Evolutionary conservation across 35 echinoderm and acorn worm genomes (phyloP).

Genomic region (Patiria miniata): DNA sequence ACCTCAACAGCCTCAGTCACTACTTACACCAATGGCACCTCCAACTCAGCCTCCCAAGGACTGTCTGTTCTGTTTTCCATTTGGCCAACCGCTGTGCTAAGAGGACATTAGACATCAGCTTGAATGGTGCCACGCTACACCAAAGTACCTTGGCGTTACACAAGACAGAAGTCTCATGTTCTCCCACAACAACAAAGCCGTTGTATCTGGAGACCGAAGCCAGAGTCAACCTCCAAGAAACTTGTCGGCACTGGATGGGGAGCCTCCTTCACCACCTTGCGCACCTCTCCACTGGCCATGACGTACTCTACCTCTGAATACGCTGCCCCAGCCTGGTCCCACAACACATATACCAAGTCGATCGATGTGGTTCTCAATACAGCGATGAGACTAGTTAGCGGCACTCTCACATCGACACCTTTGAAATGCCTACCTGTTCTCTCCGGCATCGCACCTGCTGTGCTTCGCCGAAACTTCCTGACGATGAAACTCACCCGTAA

Average conservation of each 20-base stretch:
- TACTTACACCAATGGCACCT: not conserved
- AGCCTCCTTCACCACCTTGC: not conserved
- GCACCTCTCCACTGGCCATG: too few species aligned
- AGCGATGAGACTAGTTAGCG: not conserved
- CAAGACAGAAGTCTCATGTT: not conserved
- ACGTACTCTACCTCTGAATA: conserved; percentile 14
- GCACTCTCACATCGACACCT: not conserved
- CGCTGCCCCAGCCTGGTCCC: conserved; percentile 1
- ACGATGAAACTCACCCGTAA: not conserved
- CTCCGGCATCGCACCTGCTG: not conserved
- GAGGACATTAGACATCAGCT: not conserved
- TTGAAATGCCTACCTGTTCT: not conserved
- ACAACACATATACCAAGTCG: not conserved
- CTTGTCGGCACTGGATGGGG: conserved; percentile 19
- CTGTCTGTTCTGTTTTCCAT: not conserved
- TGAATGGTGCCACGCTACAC: not conserved
- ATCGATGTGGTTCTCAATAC: not conserved
- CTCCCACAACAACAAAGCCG: not conserved
- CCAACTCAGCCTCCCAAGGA: not conserved
- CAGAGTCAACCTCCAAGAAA: not conserved
- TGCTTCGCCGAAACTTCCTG: not conserved
- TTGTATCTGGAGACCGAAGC: not conserved
- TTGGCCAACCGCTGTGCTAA: not conserved
- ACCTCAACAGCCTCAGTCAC: too few species aligned
- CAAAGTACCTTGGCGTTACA: not conserved